phyloP scores from a whole-genome alignment of 2,113 vertebrate genomes.

The Stegastes partitus region DNA sequence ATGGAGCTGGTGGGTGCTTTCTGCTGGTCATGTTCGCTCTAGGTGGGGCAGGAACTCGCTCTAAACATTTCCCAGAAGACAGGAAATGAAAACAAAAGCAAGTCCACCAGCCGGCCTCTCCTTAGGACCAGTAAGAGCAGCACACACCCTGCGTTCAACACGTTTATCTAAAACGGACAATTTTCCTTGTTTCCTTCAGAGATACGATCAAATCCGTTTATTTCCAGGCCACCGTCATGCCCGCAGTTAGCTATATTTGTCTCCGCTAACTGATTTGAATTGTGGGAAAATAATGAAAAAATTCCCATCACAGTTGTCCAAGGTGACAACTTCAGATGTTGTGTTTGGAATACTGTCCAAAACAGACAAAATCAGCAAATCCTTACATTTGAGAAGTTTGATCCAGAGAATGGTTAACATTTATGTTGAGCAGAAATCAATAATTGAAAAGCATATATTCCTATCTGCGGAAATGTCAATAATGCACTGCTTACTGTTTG shows the following conservation, averaged over 20 bases:
- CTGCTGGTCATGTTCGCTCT: slow-evolving; percentile 57
- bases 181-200: neutral
- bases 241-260: neutral
- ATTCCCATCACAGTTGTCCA: too few relatives aligned
- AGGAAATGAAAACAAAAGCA: slow-evolving; percentile 80
- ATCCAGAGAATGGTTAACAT: too few relatives aligned
- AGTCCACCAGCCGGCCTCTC: slow-evolving; percentile 28
- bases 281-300: too few relatives aligned
- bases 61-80: slow-evolving; percentile 73
- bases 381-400: too few relatives aligned
- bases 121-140: slow-evolving; percentile 18
- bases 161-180: slow-evolving; percentile 23
- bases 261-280: too few relatives aligned
- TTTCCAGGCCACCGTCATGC: neutral
- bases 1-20: slow-evolving; percentile 59
- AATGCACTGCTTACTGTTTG: too few relatives aligned
- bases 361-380: too few relatives aligned
- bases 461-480: too few relatives aligned
- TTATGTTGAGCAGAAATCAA: too few relatives aligned
- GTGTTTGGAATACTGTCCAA: too few relatives aligned
- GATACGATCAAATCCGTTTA: neutral
- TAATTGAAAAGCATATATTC: too few relatives aligned
- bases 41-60: slow-evolving; percentile 79
- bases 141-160: neutral
- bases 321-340: too few relatives aligned